Conservation (phyloP, 2,888 invertebrate species). For the Noctua fimbriata region DNA sequence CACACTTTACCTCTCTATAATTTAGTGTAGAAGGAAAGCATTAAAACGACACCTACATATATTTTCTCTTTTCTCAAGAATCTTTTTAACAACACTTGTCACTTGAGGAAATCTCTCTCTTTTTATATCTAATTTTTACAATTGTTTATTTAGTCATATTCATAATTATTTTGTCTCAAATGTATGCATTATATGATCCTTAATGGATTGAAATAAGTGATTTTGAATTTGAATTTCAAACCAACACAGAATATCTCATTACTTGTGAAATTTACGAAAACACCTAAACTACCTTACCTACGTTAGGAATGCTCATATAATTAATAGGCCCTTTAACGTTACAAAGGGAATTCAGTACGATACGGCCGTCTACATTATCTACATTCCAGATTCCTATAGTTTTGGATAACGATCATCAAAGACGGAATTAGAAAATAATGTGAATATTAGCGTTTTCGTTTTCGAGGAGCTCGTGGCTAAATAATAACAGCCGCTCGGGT, state of each 20-base stretch:
- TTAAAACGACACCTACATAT: too few relatives aligned
- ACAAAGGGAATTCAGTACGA: slow-evolving; percentile 17
- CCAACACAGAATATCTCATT: background rate
- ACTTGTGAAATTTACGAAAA: slow-evolving; percentile 3
- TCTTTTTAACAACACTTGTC: background rate
- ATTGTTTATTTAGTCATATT: too few relatives aligned
- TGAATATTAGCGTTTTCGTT: background rate
- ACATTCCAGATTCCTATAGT: slow-evolving; percentile 22
- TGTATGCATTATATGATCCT: too few relatives aligned
- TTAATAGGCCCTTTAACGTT: slow-evolving; percentile 2
- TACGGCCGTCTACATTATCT: background rate
- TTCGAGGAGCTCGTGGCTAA: too few relatives aligned
- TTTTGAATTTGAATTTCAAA: too few relatives aligned
- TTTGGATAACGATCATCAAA: background rate
- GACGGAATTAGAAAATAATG: background rate
- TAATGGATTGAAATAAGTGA: too few relatives aligned
- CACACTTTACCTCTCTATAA: background rate
- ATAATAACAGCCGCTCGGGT: too few relatives aligned
- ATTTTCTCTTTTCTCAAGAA: background rate
- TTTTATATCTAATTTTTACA: too few relatives aligned
- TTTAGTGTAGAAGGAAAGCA: background rate
- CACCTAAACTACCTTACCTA: background rate
- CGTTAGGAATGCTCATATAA: slow-evolving; percentile 19
- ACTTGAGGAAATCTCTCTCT: too few relatives aligned
- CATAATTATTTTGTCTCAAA: too few relatives aligned